A percentile compares a stretch with the other conserved stretches of the same genome.
These are phyloP conservation scores for Melinopterus prodromus DNA, from an alignment of 2,888 invertebrate species.

Conservation along the genomic window DNA sequence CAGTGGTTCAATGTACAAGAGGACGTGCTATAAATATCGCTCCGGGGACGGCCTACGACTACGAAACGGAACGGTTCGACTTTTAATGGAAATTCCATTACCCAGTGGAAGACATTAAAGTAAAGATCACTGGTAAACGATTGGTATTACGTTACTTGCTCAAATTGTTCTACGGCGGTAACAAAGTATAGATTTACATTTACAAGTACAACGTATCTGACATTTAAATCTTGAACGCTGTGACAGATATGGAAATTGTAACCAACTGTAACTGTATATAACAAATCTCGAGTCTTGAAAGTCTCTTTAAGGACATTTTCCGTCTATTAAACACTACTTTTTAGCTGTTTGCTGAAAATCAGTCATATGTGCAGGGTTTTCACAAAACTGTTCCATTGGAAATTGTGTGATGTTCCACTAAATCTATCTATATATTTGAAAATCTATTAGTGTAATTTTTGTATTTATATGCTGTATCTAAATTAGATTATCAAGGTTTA, in stretches of 20 bases:
- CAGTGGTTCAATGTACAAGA: slow-evolving; percentile 10
- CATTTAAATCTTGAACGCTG: background rate
- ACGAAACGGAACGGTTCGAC: background rate
- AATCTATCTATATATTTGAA: too few relatives aligned
- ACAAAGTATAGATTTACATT: background rate
- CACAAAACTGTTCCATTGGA: too few relatives aligned
- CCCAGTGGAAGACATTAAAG: background rate
- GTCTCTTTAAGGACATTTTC: too few relatives aligned
- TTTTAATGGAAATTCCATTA: slow-evolving; percentile 16
- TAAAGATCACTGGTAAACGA: slow-evolving; percentile 9
- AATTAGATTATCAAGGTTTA: too few relatives aligned
- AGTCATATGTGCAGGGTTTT: too few relatives aligned
- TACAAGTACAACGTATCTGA: background rate
- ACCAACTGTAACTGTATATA: background rate
- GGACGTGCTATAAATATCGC: slow-evolving; percentile 22
- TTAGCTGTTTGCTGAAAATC: too few relatives aligned
- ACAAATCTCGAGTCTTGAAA: too few relatives aligned
- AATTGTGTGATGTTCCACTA: too few relatives aligned
- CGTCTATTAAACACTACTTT: too few relatives aligned
- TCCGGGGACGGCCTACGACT: slow-evolving; percentile 9
- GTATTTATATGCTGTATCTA: too few relatives aligned
- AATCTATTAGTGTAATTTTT: too few relatives aligned
- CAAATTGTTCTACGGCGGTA: background rate
- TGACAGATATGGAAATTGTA: background rate
- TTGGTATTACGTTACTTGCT: slow-evolving; percentile 5